Conservation (phyloP, 2,888 invertebrate genomes). For the Meganola albula region DNA sequence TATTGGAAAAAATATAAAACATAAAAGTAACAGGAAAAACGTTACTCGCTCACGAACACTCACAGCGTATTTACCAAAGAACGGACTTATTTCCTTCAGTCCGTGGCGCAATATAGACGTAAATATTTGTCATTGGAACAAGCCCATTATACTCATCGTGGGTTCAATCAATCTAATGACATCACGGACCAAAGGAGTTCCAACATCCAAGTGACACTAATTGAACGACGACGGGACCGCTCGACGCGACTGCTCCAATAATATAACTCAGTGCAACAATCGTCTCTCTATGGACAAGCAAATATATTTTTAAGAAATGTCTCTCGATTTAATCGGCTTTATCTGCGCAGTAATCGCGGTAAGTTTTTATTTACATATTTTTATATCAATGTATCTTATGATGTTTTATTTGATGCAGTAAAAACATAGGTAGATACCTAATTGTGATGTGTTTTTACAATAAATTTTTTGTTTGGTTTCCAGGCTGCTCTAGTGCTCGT, state of each 20-base stretch:
- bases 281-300: slow-evolving; percentile 38
- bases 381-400: background rate
- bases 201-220: slow-evolving; percentile 56
- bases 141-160: slow-evolving; percentile 42
- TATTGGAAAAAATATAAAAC: too few relatives aligned
- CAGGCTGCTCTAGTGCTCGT: slow-evolving; percentile 55
- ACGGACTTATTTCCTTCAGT: slow-evolving; percentile 16
- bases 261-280: slow-evolving; percentile 52
- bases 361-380: slow-evolving; percentile 31
- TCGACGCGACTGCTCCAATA: slow-evolving; percentile 46
- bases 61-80: slow-evolving; percentile 4
- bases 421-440: too few relatives aligned
- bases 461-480: slow-evolving; percentile 14
- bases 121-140: slow-evolving; percentile 17
- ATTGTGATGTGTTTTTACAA: too few relatives aligned
- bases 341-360: slow-evolving; percentile 61
- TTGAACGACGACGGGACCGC: slow-evolving; percentile 51
- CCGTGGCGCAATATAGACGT: slow-evolving; percentile 21
- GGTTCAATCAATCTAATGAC: slow-evolving; percentile 55
- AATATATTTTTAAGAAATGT: slow-evolving; percentile 45
- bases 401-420: too few relatives aligned
- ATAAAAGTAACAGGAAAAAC: too few relatives aligned
- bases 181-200: slow-evolving; percentile 57
- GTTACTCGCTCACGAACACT: slow-evolving; percentile 7
- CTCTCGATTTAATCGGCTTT: slow-evolving; percentile 53